These are phyloP conservation scores for Pseudochromis fuscus DNA, from an alignment of 2,797 vertebrate species.

Conservation along the genomic window DNA sequence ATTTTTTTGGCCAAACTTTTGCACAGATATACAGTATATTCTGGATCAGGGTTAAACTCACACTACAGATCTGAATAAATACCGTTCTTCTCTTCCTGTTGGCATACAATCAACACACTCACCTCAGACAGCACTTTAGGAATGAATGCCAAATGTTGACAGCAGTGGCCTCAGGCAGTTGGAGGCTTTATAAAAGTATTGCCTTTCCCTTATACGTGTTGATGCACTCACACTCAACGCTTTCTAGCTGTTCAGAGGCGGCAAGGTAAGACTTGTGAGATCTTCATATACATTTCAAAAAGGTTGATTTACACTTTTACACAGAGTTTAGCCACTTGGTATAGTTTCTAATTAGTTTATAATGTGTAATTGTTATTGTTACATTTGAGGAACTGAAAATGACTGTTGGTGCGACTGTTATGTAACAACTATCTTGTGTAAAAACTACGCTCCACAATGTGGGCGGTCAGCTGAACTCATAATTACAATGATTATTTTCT, in stretches of 20 bases:
- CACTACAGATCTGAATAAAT: not conserved
- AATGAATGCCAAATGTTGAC: not conserved
- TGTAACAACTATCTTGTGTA: too few species aligned
- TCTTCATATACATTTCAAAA: not conserved
- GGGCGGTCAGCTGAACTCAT: not conserved
- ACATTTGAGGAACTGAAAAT: not conserved
- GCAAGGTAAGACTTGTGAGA: not conserved
- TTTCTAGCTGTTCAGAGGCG: not conserved
- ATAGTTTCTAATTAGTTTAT: not conserved
- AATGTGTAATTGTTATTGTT: not conserved
- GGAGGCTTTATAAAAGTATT: slow-evolving; percentile 6
- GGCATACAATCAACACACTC: not conserved
- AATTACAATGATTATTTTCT: not conserved
- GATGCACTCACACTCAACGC: not conserved
- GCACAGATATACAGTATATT: too few species aligned
- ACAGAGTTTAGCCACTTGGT: not conserved
- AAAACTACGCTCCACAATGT: too few species aligned
- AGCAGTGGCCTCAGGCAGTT: not conserved
- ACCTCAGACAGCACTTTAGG: not conserved
- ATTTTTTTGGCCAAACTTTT: too few species aligned
- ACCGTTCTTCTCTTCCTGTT: not conserved
- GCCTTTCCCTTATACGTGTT: not conserved
- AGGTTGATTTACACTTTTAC: not conserved
- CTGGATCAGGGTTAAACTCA: too few species aligned
- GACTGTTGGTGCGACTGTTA: not conserved